Percentiles rank a stretch among this genome's conserved stretches.
Conservation (phyloP, 2,888 invertebrate genomes). For the Tinea trinotella region DNA sequence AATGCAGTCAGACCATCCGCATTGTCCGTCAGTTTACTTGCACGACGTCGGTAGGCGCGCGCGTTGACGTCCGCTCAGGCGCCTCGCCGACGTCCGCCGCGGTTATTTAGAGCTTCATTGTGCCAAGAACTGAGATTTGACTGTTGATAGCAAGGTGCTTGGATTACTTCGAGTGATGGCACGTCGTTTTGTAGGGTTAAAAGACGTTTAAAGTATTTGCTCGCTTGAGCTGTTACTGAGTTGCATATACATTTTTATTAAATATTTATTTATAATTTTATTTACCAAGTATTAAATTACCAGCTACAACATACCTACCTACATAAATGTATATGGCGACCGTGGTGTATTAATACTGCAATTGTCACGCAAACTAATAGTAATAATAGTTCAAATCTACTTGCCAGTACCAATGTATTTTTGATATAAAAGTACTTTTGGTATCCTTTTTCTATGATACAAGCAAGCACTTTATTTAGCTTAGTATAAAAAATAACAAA, state of each 20-base stretch:
- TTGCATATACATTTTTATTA: too few relatives aligned
- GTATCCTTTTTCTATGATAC: background rate
- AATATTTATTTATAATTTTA: too few relatives aligned
- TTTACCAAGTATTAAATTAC: too few relatives aligned
- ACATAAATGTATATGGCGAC: too few relatives aligned
- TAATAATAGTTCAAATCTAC: too few relatives aligned
- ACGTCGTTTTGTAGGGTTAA: slow-evolving; percentile 31
- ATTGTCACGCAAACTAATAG: too few relatives aligned
- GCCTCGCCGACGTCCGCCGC: slow-evolving; percentile 53
- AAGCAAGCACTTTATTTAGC: too few relatives aligned
- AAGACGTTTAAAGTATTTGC: background rate
- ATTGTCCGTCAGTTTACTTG: slow-evolving; percentile 60
- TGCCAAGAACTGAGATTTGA: slow-evolving; percentile 56
- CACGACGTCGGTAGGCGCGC: slow-evolving; percentile 32
- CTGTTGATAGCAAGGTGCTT: slow-evolving; percentile 43
- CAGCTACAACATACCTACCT: too few relatives aligned
- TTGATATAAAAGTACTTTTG: too few relatives aligned
- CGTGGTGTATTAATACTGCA: too few relatives aligned
- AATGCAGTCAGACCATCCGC: slow-evolving; percentile 46
- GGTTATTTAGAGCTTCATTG: slow-evolving; percentile 69
- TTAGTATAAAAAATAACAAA: background rate
- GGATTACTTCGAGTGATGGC: slow-evolving; percentile 51
- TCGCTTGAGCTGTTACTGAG: background rate
- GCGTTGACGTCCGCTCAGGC: slow-evolving; percentile 51
- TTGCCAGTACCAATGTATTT: too few relatives aligned